Conservation (phyloP, 1,140 invertebrate species). For the Hypsibius dujardini region DNA sequence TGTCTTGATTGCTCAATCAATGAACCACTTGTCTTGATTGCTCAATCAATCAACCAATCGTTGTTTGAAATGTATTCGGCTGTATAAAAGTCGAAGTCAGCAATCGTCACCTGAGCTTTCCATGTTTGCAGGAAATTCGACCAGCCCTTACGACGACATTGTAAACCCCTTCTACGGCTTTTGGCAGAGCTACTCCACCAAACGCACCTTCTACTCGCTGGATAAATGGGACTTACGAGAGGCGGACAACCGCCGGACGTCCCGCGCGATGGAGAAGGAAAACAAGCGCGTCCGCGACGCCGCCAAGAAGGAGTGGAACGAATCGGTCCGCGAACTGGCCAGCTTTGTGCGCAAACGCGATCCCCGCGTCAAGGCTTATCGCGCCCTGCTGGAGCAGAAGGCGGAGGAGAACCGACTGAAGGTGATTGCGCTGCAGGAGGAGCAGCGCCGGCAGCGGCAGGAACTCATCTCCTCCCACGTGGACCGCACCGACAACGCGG, state of each 20-base stretch:
- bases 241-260: slow-evolving; percentile 52
- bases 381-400: slow-evolving; percentile 27
- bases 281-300: slow-evolving; percentile 81
- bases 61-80: neutral
- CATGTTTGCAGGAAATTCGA: neutral
- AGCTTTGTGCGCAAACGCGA: slow-evolving; percentile 79
- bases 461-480: slow-evolving; percentile 19
- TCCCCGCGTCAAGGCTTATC: slow-evolving; percentile 57
- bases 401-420: slow-evolving; percentile 29
- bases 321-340: slow-evolving; percentile 59
- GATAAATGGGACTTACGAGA: slow-evolving; percentile 73
- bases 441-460: slow-evolving; percentile 31
- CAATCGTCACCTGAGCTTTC: neutral
- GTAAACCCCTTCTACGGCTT: slow-evolving; percentile 78
- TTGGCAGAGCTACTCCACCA: slow-evolving; percentile 71
- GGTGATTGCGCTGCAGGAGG: slow-evolving; percentile 28
- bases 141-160: slow-evolving; percentile 59
- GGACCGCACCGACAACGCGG: neutral
- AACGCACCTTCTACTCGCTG: slow-evolving; percentile 63
- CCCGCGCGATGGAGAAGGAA: slow-evolving; percentile 77
- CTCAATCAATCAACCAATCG: neutral
- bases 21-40: too few species aligned
- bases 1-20: too few species aligned
- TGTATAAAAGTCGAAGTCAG: neutral
- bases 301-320: slow-evolving; percentile 75